These are phyloP conservation scores for Labeo rohita DNA, from an alignment of 2,113 vertebrate genomes.

Conservation along the genomic window DNA sequence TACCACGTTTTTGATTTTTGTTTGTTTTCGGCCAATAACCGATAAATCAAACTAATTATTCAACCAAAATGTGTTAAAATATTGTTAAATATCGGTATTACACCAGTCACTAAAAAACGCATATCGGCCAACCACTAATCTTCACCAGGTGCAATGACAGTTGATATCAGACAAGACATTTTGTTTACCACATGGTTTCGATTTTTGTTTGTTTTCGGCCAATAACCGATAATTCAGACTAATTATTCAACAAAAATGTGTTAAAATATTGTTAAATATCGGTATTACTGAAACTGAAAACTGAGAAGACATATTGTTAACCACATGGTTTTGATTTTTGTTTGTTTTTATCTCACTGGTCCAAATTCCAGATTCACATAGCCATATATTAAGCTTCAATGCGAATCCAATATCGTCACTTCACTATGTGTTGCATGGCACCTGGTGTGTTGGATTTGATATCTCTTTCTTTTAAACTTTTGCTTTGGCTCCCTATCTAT, in stretches of 20 bases:
- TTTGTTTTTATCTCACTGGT: not conserved
- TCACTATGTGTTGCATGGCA: not conserved
- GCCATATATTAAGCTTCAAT: not conserved
- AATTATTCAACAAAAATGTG: no score
- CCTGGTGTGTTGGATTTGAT: not conserved
- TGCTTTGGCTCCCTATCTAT: conserved; percentile 5
- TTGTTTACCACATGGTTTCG: not conserved
- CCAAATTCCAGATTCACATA: not conserved
- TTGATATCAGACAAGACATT: not conserved
- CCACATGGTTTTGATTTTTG: not conserved
- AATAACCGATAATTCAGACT: no score
- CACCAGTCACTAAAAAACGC: not conserved
- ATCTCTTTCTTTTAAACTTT: conserved; percentile 1
- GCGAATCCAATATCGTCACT: not conserved
- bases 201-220: not conserved
- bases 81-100: not conserved
- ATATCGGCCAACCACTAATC: not conserved
- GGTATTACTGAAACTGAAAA: no score
- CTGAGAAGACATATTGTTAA: not conserved
- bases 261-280: no score
- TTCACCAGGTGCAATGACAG: not conserved
- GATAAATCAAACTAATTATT: no score
- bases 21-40: no score
- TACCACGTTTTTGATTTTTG: no score
- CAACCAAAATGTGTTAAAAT: no score